These are phyloP conservation scores for Elegia similella DNA, from an alignment of 2,888 invertebrate genomes.

Conservation along the genomic window DNA sequence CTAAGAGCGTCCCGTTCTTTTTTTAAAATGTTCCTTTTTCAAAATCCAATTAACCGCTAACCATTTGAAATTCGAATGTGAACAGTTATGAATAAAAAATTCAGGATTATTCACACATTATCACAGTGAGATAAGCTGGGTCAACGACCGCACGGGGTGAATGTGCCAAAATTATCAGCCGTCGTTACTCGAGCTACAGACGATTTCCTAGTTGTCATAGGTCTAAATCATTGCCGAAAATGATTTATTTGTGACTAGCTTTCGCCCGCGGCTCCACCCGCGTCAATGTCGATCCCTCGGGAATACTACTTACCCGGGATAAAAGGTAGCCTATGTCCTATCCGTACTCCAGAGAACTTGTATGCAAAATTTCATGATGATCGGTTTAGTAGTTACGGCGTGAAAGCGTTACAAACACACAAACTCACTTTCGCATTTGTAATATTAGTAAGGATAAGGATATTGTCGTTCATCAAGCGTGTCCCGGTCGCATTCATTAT, in stretches of 20 bases:
- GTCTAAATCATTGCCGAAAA: background rate
- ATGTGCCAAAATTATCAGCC: slow-evolving; percentile 28
- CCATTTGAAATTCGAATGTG: background rate
- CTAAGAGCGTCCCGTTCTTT: too few species aligned
- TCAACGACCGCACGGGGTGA: slow-evolving; percentile 25
- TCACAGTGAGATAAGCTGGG: slow-evolving; percentile 15
- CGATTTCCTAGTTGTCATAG: slow-evolving; percentile 20
- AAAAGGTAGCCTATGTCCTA: too few species aligned
- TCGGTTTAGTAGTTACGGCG: too few species aligned
- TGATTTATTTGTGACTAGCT: background rate
- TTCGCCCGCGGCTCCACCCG: too few species aligned
- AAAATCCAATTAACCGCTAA: background rate
- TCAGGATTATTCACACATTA: slow-evolving; percentile 11
- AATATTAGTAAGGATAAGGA: too few species aligned
- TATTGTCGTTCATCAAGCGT: background rate
- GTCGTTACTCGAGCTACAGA: slow-evolving; percentile 6
- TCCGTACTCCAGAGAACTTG: too few species aligned
- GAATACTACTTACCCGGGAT: too few species aligned
- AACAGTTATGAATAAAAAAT: slow-evolving; percentile 16
- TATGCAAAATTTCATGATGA: too few species aligned
- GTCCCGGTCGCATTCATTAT: too few species aligned
- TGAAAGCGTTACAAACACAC: too few species aligned
- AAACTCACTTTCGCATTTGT: too few species aligned
- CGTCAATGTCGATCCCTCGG: too few species aligned
- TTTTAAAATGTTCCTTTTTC: background rate